Base-by-base conservation (phyloP, 2,797 vertebrate species). In the Poeciliopsis infans region DNA sequence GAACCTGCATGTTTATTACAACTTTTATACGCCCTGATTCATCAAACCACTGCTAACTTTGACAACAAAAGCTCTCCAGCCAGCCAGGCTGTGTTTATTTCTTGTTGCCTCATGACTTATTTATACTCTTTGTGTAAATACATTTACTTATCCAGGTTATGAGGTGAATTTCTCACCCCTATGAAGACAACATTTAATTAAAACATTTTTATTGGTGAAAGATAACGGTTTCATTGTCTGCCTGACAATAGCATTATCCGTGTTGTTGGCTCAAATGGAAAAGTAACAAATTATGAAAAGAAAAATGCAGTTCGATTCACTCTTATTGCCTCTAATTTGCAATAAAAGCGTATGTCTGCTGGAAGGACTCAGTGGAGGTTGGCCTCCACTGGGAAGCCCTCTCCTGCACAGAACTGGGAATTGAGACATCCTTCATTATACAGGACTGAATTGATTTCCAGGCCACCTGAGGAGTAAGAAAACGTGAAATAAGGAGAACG, bases 391-490 rank as follows among this genome's bases (percentile, higher is more conserved):
- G 41, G 61, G 69, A 72, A 73, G 69, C 61, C 51, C 61, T 33
- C 25, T 47, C 47, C 75, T 41, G n/a, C 57, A 75, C 43, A 28
- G 39, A 64, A 55, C 68, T 78, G 76, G 75, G 72, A 75, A 64
- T 57, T 55, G 72, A 84, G 76, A 75, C 79, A 72, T 84, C 76
- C 76, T 77, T 78, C 72, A 72, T 51, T 81, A 53, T 5, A 59
- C 55, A 15, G 18, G 31, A 80, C 55, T 57, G 28, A 61, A 84
- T 78, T 78, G 79, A 84, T 78, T 81, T 81, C 57, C 76, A 68
- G 72, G 53, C 78, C 82, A 77, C 73, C 79, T 66, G 59, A 81
- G 71, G 74, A 82, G 84, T 11, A 43, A 78, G 75, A 57, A 75
- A 82, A 81, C 15, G 36, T 75, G 57, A 75, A 84, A 72, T 78